Base-by-base conservation (phyloP, 2,797 vertebrate genomes). In the Sciurus vulgaris region DNA sequence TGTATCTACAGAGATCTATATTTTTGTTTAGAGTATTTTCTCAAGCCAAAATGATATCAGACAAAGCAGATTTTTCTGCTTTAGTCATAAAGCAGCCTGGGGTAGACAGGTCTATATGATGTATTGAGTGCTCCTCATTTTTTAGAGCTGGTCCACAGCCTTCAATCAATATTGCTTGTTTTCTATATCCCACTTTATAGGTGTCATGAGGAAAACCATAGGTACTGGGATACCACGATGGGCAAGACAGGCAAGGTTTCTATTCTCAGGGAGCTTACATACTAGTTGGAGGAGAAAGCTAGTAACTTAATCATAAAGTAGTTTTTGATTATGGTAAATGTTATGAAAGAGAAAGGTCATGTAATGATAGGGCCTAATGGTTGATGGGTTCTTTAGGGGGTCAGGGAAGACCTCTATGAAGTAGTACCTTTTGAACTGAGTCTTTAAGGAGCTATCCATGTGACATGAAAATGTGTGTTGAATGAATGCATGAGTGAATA, bases 261-360 rank as follows among this genome's bases (percentile, higher is more conserved):
- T 85, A 51, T 7, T 20, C 44, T 86, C 70, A 61, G 56, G 17
- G 41, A 41, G 22, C 17, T 82, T 89, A 86, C n/a, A 69, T 69
- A 47, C 73, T 74, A 61, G 63, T 74, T 95, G 54, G 12, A 89
- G 30, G 51, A 89, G 56, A 89, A 33, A 93, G 72, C 85, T 18
- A 38, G 26, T 26, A 95, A 94, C 14, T 44, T 41, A 20, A 70
- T 72, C 20, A 49, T 84, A 94, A 54, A 20, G 61, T 41, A 93
- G 76, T 93, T 97, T 89, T 70, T 92, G 67, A 87, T 92, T 89
- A 72, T n/a, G 35, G 49, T 84, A 77, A 92, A 85, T 90, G 44
- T n/a, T 61, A 41, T 89, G 30, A 96, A 38, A 30, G n/a, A 86
- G 69, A 90, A 77, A 1, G 3, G 26, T 93, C 51, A 83, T 73